Evolutionary conservation across 1,140 invertebrate species (phyloP).

Genomic region (Cherax destructor): DNA sequence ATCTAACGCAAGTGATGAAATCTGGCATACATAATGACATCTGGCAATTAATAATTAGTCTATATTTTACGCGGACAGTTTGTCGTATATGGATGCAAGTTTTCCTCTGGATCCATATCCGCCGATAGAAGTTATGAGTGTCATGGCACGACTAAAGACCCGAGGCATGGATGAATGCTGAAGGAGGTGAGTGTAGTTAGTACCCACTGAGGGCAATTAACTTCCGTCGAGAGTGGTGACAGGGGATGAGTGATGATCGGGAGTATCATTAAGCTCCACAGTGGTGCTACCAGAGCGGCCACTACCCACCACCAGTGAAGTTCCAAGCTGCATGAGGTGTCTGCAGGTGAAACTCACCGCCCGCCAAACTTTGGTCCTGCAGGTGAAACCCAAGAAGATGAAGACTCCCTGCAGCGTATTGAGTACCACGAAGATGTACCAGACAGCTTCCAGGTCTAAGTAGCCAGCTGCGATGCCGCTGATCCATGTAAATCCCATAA

Average conservation of each 20-base stretch:
- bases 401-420: conserved; percentile 80
- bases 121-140: too few relatives aligned
- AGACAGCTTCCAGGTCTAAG: conserved; percentile 75
- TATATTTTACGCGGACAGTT: too few relatives aligned
- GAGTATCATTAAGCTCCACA: neutral
- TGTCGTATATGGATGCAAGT: too few relatives aligned
- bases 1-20: too few relatives aligned
- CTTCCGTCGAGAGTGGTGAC: neutral
- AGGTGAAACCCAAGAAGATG: conserved; percentile 80
- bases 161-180: too few relatives aligned
- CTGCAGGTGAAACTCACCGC: conserved; percentile 7
- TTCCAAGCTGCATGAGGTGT: conserved; percentile 3
- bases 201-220: neutral
- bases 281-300: neutral
- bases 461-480: conserved; percentile 78
- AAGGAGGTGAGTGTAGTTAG: too few relatives aligned
- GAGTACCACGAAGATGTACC: conserved; percentile 78
- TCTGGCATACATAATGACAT: too few relatives aligned
- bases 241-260: neutral
- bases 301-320: conserved; percentile 17
- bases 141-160: too few relatives aligned
- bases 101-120: too few relatives aligned
- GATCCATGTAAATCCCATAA: conserved; percentile 80
- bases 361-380: conserved; percentile 73
- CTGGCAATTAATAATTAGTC: too few relatives aligned